phyloP scores from a whole-genome alignment of 2,797 vertebrate genomes.

The Sebastes oblongus region DNA sequence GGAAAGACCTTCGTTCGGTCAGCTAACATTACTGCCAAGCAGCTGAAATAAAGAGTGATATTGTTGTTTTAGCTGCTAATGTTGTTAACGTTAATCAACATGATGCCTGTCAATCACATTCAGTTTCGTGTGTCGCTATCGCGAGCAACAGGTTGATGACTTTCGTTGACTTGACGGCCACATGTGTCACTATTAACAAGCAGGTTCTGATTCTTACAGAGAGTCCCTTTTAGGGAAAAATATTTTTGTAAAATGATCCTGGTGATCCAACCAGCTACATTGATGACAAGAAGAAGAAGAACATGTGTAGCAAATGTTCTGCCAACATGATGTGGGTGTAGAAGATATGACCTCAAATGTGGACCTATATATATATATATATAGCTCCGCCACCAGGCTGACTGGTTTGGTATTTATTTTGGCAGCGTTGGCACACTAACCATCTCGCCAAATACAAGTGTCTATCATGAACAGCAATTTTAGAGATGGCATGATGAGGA shows the following conservation, averaged over 20 bases:
- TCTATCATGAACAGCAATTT: not conserved
- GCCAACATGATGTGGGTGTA: conserved; percentile 11
- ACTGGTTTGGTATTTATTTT: not conserved
- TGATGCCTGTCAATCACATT: no score
- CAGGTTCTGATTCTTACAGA: no score
- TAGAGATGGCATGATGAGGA: not conserved
- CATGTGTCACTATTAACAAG: no score
- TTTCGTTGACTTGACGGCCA: no score
- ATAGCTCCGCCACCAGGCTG: not conserved
- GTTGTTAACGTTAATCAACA: no score
- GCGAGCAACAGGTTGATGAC: no score
- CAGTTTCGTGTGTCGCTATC: no score
- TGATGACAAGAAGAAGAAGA: not conserved
- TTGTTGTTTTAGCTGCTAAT: no score
- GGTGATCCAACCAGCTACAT: not conserved
- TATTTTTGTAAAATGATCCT: not conserved
- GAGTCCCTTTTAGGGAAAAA: not conserved
- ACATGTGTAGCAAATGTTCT: conserved; percentile 10
- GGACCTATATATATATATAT: not conserved
- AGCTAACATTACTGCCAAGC: no score
- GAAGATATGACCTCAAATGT: not conserved
- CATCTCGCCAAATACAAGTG: not conserved
- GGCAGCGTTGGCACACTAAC: not conserved
- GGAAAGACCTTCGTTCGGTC: no score
- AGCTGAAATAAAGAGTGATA: no score